phyloP scores from a whole-genome alignment of 1,140 invertebrate genomes.

The Frieseomelitta varia region DNA sequence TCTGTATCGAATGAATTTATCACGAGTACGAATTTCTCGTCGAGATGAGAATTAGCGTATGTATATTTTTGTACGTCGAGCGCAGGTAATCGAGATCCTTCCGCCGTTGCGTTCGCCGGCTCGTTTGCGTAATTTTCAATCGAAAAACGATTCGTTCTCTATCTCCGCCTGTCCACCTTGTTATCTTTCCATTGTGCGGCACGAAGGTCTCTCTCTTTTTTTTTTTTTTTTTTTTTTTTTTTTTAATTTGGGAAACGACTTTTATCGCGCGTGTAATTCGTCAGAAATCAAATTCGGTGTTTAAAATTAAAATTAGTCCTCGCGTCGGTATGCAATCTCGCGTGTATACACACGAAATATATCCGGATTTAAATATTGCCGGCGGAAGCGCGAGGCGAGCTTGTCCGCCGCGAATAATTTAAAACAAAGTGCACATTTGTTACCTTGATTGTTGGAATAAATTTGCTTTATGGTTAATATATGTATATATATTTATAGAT shows the following conservation, averaged over 20 bases:
- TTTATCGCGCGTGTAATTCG: neutral
- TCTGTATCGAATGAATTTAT: too few relatives aligned
- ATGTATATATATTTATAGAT: neutral
- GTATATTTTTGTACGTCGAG: neutral
- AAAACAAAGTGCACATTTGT: slow-evolving; percentile 38
- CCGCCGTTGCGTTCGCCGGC: neutral
- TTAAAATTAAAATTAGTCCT: neutral
- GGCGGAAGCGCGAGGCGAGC: slow-evolving; percentile 26
- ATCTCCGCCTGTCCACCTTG: too few relatives aligned
- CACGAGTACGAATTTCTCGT: neutral
- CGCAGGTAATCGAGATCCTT: neutral
- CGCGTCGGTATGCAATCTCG: neutral
- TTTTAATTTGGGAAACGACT: neutral
- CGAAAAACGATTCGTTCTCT: neutral
- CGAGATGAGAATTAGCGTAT: neutral
- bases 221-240: neutral
- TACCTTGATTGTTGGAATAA: slow-evolving; percentile 35
- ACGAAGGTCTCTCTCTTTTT: too few relatives aligned
- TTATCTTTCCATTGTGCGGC: neutral
- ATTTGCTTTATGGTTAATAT: slow-evolving; percentile 26
- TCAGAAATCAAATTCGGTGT: neutral
- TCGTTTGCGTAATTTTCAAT: neutral
- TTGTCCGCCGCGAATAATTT: slow-evolving; percentile 36
- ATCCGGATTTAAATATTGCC: slow-evolving; percentile 46
- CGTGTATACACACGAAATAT: slow-evolving; percentile 18